Evolutionary conservation across 2,888 invertebrate species (phyloP).

Genomic region (Ashinkailepas kermadecensis): DNA sequence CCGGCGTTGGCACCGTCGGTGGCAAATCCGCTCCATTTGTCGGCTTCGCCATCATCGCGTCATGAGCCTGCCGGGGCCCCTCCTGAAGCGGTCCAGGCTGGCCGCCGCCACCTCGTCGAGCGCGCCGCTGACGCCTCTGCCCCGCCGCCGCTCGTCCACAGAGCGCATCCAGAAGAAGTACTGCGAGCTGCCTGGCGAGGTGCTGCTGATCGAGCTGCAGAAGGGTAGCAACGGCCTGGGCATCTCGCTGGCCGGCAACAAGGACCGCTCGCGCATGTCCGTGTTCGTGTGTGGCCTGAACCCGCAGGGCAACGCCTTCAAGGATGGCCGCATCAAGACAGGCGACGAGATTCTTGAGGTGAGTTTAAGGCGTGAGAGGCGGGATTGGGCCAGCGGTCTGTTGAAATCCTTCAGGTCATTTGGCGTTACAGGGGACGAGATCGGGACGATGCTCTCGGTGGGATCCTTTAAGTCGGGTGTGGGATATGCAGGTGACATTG

Average conservation of each 20-base stretch:
- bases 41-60: too few relatives aligned
- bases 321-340: conserved; percentile 65
- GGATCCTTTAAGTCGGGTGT: too few relatives aligned
- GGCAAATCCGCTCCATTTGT: too few relatives aligned
- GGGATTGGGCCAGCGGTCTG: too few relatives aligned
- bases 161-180: conserved; percentile 92
- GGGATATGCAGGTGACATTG: too few relatives aligned
- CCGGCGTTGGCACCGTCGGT: too few relatives aligned
- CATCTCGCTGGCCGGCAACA: conserved; percentile 86
- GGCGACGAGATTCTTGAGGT: conserved; percentile 96
- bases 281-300: conserved; percentile 94
- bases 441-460: too few relatives aligned
- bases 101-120: too few relatives aligned
- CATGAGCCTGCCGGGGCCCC: too few relatives aligned
- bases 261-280: conserved; percentile 88
- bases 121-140: background rate
- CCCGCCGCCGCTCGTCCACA: conserved; percentile 1
- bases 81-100: too few relatives aligned
- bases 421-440: too few relatives aligned
- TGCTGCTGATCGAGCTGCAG: conserved; percentile 67
- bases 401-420: too few relatives aligned
- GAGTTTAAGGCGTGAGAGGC: conserved; percentile 2
- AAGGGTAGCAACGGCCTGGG: conserved; percentile 72
- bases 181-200: conserved; percentile 58
- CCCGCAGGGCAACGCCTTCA: conserved; percentile 71